Base-by-base conservation (phyloP, 2,797 vertebrate genomes). In the Cossypha caffra region DNA sequence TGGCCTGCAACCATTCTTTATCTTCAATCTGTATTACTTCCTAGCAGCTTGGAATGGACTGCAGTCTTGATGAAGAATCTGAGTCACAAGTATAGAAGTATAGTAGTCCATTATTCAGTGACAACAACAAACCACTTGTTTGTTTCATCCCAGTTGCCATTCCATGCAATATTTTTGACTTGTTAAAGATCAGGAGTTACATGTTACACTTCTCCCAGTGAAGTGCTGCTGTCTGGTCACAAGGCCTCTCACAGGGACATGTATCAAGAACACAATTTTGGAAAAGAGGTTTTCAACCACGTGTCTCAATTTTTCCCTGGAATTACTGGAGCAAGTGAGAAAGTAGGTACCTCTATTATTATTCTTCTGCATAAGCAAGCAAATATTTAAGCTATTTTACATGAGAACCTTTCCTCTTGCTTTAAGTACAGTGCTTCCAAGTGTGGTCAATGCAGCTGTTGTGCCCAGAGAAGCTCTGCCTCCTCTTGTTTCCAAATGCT, bases 101-200 rank as follows among this genome's bases (percentile, higher is more conserved):
- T 3, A 93, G 52, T 64, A 66, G 75, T 23, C 64, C 69, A 64
- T 92, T 94, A 80, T 91, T 64, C 54, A 29, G 11, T 17, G 35
- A 31, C 74, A 88, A 95, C 88, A 95, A 92, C 57, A 87, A 93
- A 61, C 20, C 76, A 35, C 55, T 92, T 91, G 84, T 93, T 92
- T 91, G 42, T 42, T 84, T 54, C 69, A 84, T 62, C 68, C 45
- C 78, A 72, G 47, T 6, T 91, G 55, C 71, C 62, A 51, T 61
- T 92, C 79, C 58, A 29, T 14, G 28, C 35, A 61, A 3, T 66
- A 33, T 25, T 84, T 88, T 59, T 68, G 6, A 63, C 69, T 91
- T 21, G 19, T 26, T 69, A 45, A 31, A 87, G 55, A 79, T 25
- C 20, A 89, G 61, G 47, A 86, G 51, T 29, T 48, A 10, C 2